phyloP scores from a whole-genome alignment of 2,113 vertebrate species.

The Burhinus bistriatus region DNA sequence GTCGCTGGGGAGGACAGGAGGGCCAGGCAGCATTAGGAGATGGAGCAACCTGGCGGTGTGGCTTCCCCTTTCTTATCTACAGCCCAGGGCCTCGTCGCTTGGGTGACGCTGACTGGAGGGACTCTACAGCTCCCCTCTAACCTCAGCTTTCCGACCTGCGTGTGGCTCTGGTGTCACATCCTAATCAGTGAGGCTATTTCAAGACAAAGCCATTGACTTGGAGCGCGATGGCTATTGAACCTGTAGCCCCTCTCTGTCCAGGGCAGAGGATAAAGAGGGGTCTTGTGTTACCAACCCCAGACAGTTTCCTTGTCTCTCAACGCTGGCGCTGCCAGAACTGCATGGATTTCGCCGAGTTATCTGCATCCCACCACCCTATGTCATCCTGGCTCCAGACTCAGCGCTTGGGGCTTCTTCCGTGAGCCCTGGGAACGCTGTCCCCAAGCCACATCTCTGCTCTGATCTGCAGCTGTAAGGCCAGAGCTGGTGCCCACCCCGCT shows the following conservation, averaged over 20 bases:
- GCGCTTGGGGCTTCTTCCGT: rapidly evolving
- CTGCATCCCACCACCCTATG: neutral
- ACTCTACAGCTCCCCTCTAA: neutral
- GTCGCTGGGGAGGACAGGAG: slow-evolving; percentile 73
- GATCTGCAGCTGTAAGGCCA: neutral
- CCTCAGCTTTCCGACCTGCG: neutral
- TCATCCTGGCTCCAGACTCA: neutral
- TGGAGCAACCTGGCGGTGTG: rapidly evolving
- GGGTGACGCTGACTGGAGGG: rapidly evolving
- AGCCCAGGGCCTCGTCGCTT: rapidly evolving
- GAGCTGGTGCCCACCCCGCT: neutral
- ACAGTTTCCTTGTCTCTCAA: neutral
- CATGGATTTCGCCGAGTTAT: neutral
- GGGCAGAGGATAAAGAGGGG: neutral
- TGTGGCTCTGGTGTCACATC: neutral
- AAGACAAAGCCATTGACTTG: neutral
- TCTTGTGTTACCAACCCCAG: neutral
- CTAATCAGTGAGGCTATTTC: neutral
- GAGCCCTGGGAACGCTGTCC: neutral
- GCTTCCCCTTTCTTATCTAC: neutral
- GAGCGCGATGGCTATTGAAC: neutral
- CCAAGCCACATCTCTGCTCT: neutral
- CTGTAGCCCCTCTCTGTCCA: neutral
- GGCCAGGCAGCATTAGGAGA: neutral
- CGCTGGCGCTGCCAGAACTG: rapidly evolving